A percentile compares a stretch with the other conserved stretches of the same genome.
phyloP scores from a whole-genome alignment of 1,140 invertebrate genomes.

The Sinonovacula constricta region DNA sequence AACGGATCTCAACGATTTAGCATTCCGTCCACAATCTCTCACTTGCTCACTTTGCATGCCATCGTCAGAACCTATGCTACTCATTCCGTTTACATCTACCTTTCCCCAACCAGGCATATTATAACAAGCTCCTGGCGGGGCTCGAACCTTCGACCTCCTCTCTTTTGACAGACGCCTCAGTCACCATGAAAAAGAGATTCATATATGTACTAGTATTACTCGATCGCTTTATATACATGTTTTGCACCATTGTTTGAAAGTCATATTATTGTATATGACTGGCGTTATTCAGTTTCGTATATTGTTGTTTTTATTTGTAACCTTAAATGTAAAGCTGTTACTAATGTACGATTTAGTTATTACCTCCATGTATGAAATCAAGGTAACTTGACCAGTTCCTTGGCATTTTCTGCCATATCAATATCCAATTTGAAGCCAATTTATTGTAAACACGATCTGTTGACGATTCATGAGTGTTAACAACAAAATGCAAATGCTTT shows the following conservation, averaged over 20 bases:
- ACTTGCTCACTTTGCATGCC: too few species aligned
- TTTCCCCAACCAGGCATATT: background rate
- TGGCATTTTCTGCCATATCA: constrained; percentile 1
- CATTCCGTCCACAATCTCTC: too few species aligned
- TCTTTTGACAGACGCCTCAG: too few species aligned
- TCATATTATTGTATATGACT: background rate
- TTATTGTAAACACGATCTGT: constrained; percentile 8
- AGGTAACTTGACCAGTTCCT: constrained; percentile 8
- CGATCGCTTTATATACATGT: background rate
- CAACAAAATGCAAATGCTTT: background rate
- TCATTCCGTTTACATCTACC: too few species aligned
- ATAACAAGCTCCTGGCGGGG: background rate
- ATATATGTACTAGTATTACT: constrained; percentile 7
- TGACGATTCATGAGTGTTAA: constrained; percentile 9
- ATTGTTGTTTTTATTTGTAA: background rate
- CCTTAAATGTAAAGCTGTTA: background rate
- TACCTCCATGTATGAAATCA: constrained; percentile 7
- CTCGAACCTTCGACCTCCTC: too few species aligned
- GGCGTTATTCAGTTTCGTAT: background rate
- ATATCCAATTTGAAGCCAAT: constrained; percentile 20
- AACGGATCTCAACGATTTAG: too few species aligned
- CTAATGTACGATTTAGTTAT: background rate
- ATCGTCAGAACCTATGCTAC: too few species aligned
- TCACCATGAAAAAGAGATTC: background rate
- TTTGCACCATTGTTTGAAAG: background rate